These are phyloP conservation scores for Leontopithecus rosalia DNA, from an alignment of 2,797 vertebrate genomes.

Conservation along the genomic window DNA sequence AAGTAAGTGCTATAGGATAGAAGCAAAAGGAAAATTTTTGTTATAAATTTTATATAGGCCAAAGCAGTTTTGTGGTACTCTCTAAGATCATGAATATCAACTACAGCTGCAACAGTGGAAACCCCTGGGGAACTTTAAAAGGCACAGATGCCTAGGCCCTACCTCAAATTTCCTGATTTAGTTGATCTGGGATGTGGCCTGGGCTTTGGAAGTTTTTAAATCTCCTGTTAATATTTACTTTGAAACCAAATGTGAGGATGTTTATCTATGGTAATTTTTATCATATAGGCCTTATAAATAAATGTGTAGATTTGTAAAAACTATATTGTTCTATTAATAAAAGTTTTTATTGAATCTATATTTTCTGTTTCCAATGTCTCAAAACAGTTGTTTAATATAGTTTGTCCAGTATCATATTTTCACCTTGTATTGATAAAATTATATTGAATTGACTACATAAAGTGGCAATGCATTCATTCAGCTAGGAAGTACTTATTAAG, in stretches of 20 bases:
- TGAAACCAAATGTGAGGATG: background rate
- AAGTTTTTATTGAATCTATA: background rate
- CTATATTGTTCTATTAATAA: background rate
- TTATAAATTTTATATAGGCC: background rate
- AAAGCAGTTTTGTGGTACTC: background rate
- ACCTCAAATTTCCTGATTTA: background rate
- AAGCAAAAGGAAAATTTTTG: background rate
- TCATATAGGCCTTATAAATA: background rate
- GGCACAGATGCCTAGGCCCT: background rate
- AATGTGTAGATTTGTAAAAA: background rate
- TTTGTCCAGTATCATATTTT: background rate
- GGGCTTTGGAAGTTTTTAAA: background rate
- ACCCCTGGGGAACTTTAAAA: background rate
- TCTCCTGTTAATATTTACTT: background rate
- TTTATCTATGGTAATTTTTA: background rate
- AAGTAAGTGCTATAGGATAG: background rate
- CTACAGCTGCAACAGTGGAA: background rate
- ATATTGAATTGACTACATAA: background rate
- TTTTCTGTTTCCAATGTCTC: constrained; percentile 17
- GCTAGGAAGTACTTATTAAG: constrained; percentile 11
- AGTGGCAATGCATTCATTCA: background rate
- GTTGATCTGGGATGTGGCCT: background rate
- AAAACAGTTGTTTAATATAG: background rate
- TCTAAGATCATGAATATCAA: background rate
- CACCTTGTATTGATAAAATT: background rate